phyloP scores from a whole-genome alignment of 2,888 invertebrate species.

The Noctua janthina region DNA sequence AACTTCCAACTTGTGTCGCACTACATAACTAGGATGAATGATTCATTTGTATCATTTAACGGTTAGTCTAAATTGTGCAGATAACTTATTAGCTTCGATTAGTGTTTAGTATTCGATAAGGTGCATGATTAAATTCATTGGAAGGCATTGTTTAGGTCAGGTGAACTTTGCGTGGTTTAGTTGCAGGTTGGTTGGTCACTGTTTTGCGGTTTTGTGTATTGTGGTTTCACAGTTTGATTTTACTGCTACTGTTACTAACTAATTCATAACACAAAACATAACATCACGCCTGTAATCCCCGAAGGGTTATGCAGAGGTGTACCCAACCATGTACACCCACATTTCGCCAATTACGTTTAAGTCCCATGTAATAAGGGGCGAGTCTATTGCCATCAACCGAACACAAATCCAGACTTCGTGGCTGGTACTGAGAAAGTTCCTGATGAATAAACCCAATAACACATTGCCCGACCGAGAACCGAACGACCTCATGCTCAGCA shows the following conservation, averaged over 20 bases:
- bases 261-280: too few species aligned
- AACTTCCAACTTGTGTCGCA: background rate
- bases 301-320: too few species aligned
- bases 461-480: background rate
- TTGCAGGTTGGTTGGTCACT: background rate
- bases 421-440: background rate
- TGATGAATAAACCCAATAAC: background rate
- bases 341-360: too few species aligned
- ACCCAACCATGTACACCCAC: too few species aligned
- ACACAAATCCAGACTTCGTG: too few species aligned
- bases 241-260: too few species aligned
- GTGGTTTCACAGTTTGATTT: background rate
- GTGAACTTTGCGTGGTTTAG: background rate
- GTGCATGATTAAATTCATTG: conserved; percentile 36
- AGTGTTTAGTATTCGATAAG: conserved; percentile 31
- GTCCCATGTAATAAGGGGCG: too few species aligned
- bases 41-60: conserved; percentile 56
- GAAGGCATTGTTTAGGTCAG: conserved; percentile 8
- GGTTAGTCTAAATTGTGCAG: conserved; percentile 33
- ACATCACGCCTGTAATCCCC: too few species aligned
- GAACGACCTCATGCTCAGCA: background rate
- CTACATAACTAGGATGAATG: conserved; percentile 53
- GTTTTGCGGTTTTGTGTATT: background rate
- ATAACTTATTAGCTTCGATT: conserved; percentile 25
- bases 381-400: too few species aligned